Base-by-base conservation (phyloP, 2,797 vertebrate genomes). In the Onychomys arenicola region DNA sequence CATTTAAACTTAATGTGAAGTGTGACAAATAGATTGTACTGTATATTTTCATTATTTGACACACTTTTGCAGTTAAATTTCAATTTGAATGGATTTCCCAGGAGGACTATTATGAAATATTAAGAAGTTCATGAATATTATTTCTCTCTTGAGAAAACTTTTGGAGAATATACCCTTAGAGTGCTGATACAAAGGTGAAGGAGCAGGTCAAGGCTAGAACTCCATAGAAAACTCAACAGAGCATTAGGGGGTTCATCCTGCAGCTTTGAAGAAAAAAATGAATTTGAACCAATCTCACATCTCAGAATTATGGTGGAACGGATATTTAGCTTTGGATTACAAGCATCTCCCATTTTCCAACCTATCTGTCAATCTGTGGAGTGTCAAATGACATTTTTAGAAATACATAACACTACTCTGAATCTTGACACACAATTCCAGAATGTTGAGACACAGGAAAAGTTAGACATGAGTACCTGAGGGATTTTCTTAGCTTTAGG, bases 401-500 rank as follows among this genome's bases (percentile, higher is more conserved):
- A 90, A 89, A 69, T 55, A 77, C 32, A 37, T 46, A 40, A 55
- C 81, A 19, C 13, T 34, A 52, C 43, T 82, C 71, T 81, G 59
- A 88, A 14, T 88, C 65, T 78, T 89, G 57, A 89, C 32, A 82
- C 88, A 49, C 7, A 52, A 12, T 86, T 86, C 63, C 8, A 16
- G 57, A 27, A 49, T 49, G 27, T 32, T 46, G 89, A 92, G 88
- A 86, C 23, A 67, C 57, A 84, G 52, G 90, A 55, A 90, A 61
- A 57, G 37, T 57, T 29, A 43, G 65, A 69, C 65, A 32, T 43
- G 25, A 29, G 73, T 29, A 83, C 86, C 82, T 80, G 57, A 82
- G 82, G 85, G 61, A 37, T 63, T 92, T 89, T 97, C 55, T 89
- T 81, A 84, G 91, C 57, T 76, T 12, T 5, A 90, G 46, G 82